Base-by-base conservation (phyloP, 2,797 vertebrate species). In the Euphonia xanthogaster region DNA sequence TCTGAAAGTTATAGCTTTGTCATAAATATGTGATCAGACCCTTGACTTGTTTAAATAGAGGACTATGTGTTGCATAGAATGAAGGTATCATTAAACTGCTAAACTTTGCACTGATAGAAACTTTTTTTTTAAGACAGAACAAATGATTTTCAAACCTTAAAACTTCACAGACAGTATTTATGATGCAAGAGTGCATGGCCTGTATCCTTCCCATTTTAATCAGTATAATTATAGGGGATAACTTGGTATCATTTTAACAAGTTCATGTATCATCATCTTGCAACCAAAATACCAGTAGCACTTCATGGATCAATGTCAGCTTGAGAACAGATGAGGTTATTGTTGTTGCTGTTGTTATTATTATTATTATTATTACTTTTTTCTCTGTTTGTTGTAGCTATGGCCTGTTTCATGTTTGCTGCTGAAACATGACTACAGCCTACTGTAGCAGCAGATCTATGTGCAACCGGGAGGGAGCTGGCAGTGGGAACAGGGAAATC, bases 1-100 rank as follows among this genome's bases (percentile, higher is more conserved):
- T 84, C 86, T 94, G 83, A 42, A 90, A 94, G 80, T 82, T 88
- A 82, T 71, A 88, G 42, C 28, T 86, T 71, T 27, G 71, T 87
- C 0, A 0, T 90, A 91, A 94, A 90, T 82, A 84, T 7, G n/a
- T 82, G 88, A 86, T 71, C 86, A 84, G 63, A 58, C n/a, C 58
- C 55, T 70, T 5, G 0, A 51, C 37, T 72, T 79, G 22, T 61
- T 88, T 85, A 62, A 86, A 85, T 51, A 80, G 85, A 89, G 28
- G 58, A 60, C 31, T 62, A 42, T 7, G 22, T 79, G 51, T 73
- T 84, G 51, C 51, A 86, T 6, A 53, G 73, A 81, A 81, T 35
- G 14, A 30, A 80, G 23, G 62, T 66, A 80, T 73, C 9, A 0
- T 80, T 88, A 75, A 90, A 86, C 21, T 78, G 28, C 42, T 62